Percentiles rank a stretch among this genome's conserved stretches.
These are phyloP conservation scores for Callithrix jacchus DNA, from an alignment of 2,113 vertebrate genomes.

Conservation along the genomic window DNA sequence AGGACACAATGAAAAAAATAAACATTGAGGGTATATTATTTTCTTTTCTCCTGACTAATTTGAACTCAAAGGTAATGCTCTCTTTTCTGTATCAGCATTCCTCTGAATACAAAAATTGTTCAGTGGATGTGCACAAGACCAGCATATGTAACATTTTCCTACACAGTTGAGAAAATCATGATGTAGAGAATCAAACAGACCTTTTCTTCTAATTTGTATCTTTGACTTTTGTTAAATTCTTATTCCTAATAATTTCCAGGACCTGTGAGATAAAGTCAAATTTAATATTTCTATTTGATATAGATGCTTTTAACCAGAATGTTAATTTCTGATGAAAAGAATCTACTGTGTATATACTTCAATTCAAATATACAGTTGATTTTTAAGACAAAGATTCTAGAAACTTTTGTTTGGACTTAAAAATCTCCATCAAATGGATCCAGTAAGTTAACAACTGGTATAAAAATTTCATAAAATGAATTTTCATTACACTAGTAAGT, in stretches of 20 bases:
- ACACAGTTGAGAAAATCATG: constrained; percentile 15
- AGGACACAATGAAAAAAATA: constrained; percentile 6
- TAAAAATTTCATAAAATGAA: neutral
- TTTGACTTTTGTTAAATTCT: constrained; percentile 41
- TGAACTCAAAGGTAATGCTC: constrained; percentile 37
- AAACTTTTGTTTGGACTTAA: neutral
- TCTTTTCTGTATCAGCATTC: neutral
- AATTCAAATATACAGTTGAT: neutral
- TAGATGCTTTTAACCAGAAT: neutral
- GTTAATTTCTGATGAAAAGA: constrained; percentile 15
- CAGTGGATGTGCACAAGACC: neutral
- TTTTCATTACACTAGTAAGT: neutral
- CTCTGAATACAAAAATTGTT: neutral
- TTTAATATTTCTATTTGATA: constrained; percentile 48
- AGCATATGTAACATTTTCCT: neutral
- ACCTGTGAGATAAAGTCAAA: neutral
- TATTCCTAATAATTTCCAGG: constrained; percentile 23
- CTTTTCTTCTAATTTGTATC: constrained; percentile 22
- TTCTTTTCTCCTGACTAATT: constrained; percentile 28
- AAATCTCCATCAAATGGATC: neutral
- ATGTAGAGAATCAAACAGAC: neutral
- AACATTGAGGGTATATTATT: neutral
- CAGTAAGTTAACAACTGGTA: neutral
- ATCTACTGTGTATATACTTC: neutral
- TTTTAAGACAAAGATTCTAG: neutral